These are phyloP conservation scores for Orthosia cruda DNA, from an alignment of 2,888 invertebrate species.

Conservation along the genomic window DNA sequence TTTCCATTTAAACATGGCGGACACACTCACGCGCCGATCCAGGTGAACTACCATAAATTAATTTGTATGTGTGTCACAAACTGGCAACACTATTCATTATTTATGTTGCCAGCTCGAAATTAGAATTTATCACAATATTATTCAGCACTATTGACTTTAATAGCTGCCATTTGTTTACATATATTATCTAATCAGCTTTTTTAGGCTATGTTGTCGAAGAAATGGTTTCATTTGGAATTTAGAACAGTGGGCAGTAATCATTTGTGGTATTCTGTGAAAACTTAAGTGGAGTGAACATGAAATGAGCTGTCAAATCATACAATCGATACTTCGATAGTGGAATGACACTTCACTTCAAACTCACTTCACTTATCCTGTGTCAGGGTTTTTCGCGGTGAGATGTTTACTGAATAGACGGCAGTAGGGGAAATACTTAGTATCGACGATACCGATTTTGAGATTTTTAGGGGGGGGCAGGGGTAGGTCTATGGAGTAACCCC, in stretches of 20 bases:
- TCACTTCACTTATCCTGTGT: too few species aligned
- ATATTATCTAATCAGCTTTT: slow-evolving; percentile 26
- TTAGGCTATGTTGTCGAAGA: slow-evolving; percentile 21
- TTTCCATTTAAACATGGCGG: slow-evolving; percentile 47
- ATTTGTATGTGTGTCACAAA: slow-evolving; percentile 32
- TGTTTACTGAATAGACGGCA: too few species aligned
- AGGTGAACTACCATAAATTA: slow-evolving; percentile 30
- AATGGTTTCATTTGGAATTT: background rate
- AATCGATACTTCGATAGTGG: too few species aligned
- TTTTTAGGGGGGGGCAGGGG: too few species aligned
- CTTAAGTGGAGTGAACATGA: too few species aligned
- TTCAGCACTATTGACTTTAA: slow-evolving; percentile 18
- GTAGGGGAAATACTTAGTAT: too few species aligned
- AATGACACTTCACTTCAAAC: too few species aligned
- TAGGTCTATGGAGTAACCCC: too few species aligned
- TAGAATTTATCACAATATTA: slow-evolving; percentile 36
- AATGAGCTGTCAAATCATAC: too few species aligned
- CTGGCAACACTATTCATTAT: slow-evolving; percentile 13
- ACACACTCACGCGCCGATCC: slow-evolving; percentile 31
- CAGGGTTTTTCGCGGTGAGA: too few species aligned
- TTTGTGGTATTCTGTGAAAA: background rate
- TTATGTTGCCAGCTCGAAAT: slow-evolving; percentile 43
- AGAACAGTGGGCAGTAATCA: background rate
- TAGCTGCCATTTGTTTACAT: slow-evolving; percentile 28
- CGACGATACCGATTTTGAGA: too few species aligned